A percentile compares a stretch with the other conserved stretches of the same genome.
Conservation (phyloP, 2,888 invertebrate genomes). For the Drosophila formosana region DNA sequence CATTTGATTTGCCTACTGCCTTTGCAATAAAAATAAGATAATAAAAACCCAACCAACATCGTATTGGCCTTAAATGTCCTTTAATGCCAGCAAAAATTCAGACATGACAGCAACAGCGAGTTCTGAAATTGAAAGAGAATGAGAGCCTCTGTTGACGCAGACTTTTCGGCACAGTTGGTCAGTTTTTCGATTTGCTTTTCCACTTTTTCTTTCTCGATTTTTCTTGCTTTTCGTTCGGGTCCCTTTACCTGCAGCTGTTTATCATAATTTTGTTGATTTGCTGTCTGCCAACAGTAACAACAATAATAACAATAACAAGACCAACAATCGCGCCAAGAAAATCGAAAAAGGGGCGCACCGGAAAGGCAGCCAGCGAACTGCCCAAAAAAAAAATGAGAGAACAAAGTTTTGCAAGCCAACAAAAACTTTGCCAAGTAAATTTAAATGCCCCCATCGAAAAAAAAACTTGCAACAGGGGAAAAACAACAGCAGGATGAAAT, state of each 20-base stretch:
- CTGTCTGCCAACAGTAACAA: constrained; percentile 72
- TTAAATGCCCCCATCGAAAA: constrained; percentile 58
- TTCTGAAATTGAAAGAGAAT: background rate
- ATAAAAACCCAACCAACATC: constrained; percentile 22
- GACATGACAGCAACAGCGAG: constrained; percentile 5
- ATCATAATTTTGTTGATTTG: constrained; percentile 81
- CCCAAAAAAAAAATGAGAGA: constrained; percentile 24
- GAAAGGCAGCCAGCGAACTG: constrained; percentile 43
- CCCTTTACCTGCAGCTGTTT: constrained; percentile 79
- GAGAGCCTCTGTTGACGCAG: constrained; percentile 3
- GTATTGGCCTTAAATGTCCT: constrained; percentile 55
- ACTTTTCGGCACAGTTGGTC: constrained; percentile 60
- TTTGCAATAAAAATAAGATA: constrained; percentile 50
- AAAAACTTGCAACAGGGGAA: constrained; percentile 35
- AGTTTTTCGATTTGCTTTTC: constrained; percentile 47
- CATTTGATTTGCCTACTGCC: constrained; percentile 32
- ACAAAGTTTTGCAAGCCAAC: constrained; percentile 48
- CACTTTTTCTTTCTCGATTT: constrained; percentile 18
- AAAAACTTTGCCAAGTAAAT: constrained; percentile 73
- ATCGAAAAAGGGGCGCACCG: constrained; percentile 57
- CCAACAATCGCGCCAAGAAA: constrained; percentile 45
- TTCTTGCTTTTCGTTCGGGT: constrained; percentile 29
- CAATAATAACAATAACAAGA: constrained; percentile 53
- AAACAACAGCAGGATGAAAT: constrained; percentile 36
- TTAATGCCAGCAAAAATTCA: constrained; percentile 46